Conservation (phyloP, 2,113 vertebrate genomes). For the Gavialis gangeticus region DNA sequence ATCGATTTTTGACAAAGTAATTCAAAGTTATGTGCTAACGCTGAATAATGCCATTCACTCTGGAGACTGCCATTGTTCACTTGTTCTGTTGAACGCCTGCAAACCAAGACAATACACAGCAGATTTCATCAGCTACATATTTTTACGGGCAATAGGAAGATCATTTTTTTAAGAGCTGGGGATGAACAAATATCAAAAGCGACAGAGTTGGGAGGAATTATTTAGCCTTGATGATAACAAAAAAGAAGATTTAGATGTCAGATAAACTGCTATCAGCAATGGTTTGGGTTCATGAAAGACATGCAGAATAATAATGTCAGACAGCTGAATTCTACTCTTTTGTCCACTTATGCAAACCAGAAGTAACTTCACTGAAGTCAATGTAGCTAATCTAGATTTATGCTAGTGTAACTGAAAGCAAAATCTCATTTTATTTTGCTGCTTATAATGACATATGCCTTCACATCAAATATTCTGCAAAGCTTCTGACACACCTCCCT, state of each 20-base stretch:
- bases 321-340: neutral
- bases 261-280: neutral
- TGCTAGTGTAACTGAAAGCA: neutral
- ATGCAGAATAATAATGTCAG: neutral
- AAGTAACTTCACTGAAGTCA: neutral
- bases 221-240: constrained; percentile 17
- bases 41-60: neutral
- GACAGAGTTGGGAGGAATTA: neutral
- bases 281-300: neutral
- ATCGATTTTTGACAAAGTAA: constrained; percentile 49
- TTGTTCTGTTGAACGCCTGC: rapidly evolving
- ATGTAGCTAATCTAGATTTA: neutral
- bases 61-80: neutral
- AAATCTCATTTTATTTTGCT: neutral
- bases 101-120: neutral
- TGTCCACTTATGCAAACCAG: neutral
- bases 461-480: neutral
- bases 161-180: neutral
- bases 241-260: constrained; percentile 36
- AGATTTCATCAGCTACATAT: constrained; percentile 1
- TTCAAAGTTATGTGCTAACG: constrained; percentile 40
- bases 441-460: neutral
- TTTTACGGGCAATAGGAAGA: neutral
- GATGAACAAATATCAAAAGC: constrained; percentile 10
- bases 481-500: neutral